phyloP scores from a whole-genome alignment of 2,113 vertebrate species.

The Heptranchias perlo region DNA sequence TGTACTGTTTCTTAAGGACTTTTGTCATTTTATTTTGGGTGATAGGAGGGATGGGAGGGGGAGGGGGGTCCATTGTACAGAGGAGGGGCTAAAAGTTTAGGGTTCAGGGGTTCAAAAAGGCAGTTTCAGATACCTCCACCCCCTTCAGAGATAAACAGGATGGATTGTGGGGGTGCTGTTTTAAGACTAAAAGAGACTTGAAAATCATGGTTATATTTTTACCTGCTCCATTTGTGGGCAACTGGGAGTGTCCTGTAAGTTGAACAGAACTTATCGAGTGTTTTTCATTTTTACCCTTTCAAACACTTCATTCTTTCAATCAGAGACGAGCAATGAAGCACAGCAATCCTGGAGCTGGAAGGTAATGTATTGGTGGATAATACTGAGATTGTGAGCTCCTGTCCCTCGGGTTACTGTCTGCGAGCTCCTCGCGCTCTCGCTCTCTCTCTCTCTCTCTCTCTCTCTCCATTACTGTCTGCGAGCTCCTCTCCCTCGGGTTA shows the following conservation, averaged over 20 bases:
- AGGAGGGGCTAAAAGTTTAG: not conserved
- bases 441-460: too few species aligned
- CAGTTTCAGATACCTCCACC: not conserved
- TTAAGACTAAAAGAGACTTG: not conserved
- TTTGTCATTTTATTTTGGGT: not conserved
- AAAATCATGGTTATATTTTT: conserved; percentile 18
- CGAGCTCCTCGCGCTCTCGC: too few species aligned
- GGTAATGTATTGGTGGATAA: not conserved
- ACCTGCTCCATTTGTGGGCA: not conserved
- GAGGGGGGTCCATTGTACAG: not conserved
- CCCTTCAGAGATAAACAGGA: not conserved
- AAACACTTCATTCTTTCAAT: not conserved
- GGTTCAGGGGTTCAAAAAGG: not conserved
- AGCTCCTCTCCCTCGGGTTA: not conserved
- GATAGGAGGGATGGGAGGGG: too few species aligned
- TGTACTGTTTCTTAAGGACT: not conserved
- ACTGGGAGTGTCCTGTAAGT: not conserved
- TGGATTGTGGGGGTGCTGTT: not conserved
- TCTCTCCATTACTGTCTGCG: not conserved
- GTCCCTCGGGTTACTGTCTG: not conserved
- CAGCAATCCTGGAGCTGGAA: not conserved
- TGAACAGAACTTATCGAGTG: not conserved
- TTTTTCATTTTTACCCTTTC: not conserved
- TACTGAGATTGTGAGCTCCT: not conserved
- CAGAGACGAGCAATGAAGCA: not conserved